Percentiles rank a stretch among this genome's conserved stretches.
Evolutionary conservation across 2,113 vertebrate genomes (phyloP).

Genomic region (Phaethon lepturus): DNA sequence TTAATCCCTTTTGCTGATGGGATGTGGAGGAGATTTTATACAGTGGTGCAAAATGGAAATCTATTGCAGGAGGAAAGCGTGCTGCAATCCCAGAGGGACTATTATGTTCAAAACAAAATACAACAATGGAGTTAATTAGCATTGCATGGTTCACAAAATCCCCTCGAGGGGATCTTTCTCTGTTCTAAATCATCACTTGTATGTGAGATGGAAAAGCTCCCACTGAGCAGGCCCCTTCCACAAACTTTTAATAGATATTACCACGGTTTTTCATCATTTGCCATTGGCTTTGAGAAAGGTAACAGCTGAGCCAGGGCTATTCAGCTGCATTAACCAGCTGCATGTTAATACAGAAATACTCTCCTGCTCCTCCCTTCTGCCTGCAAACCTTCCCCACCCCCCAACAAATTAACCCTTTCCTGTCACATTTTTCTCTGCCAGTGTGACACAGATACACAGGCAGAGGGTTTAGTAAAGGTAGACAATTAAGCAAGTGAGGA

Average conservation of each 20-base stretch:
- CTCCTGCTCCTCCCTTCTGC: neutral
- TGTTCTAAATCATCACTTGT: constrained; percentile 73
- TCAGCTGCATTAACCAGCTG: constrained; percentile 67
- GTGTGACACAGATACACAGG: neutral
- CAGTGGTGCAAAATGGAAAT: constrained; percentile 69
- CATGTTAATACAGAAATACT: constrained; percentile 62
- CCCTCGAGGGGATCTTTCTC: constrained; percentile 70
- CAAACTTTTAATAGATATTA: constrained; percentile 60
- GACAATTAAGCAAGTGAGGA: neutral
- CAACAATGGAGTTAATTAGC: constrained; percentile 81
- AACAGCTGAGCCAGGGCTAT: constrained; percentile 66
- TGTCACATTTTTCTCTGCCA: neutral
- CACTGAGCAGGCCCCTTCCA: constrained; percentile 66
- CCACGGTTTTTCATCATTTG: constrained; percentile 61
- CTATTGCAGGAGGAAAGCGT: constrained; percentile 65
- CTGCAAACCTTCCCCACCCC: neutral
- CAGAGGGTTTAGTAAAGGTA: neutral
- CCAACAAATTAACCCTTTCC: constrained; percentile 61
- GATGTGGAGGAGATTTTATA: constrained; percentile 48
- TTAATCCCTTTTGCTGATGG: constrained; percentile 55
- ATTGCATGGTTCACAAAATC: constrained; percentile 73
- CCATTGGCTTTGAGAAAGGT: constrained; percentile 66
- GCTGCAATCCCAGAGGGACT: constrained; percentile 66
- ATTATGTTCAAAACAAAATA: constrained; percentile 74
- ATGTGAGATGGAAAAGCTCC: constrained; percentile 61